Percentiles rank a stretch among this genome's conserved stretches.
These are phyloP conservation scores for Willisornis vidua DNA, from an alignment of 2,113 vertebrate genomes.

Conservation along the genomic window DNA sequence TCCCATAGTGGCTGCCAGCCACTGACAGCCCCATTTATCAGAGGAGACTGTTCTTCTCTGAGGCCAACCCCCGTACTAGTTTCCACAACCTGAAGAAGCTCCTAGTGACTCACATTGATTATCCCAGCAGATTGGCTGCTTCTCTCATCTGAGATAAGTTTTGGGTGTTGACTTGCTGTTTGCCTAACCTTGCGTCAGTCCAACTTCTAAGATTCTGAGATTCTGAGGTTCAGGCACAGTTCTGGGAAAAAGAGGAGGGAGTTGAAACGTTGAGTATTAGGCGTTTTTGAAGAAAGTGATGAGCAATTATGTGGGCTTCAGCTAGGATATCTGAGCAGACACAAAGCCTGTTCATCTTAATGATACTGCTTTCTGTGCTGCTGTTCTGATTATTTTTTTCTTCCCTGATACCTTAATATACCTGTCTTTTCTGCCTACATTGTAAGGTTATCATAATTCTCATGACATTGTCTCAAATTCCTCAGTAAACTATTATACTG, in stretches of 20 bases:
- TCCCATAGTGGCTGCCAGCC: slow-evolving; percentile 14
- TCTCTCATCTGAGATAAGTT: background rate
- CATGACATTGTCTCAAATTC: background rate
- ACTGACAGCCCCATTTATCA: background rate
- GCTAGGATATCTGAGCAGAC: background rate
- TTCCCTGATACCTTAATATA: background rate
- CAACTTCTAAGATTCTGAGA: background rate
- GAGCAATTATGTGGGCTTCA: background rate
- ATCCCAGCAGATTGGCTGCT: background rate
- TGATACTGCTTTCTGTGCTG: background rate
- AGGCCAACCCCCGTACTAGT: slow-evolving; percentile 19
- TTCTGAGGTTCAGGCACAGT: background rate
- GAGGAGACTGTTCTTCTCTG: background rate
- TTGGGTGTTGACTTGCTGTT: background rate
- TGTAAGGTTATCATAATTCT: slow-evolving; percentile 11
- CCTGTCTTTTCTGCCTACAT: background rate
- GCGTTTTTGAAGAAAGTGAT: background rate
- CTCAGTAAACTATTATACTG: background rate
- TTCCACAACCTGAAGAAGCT: background rate
- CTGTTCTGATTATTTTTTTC: background rate
- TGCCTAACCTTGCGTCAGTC: background rate
- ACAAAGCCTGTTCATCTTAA: background rate
- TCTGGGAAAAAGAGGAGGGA: background rate
- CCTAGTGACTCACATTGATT: background rate
- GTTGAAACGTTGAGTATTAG: background rate